Evolutionary conservation across 2,113 vertebrate genomes (phyloP), one percentile per base, ranked within the genome.

Genomic region (Pyrgilauda ruficollis): DNA sequence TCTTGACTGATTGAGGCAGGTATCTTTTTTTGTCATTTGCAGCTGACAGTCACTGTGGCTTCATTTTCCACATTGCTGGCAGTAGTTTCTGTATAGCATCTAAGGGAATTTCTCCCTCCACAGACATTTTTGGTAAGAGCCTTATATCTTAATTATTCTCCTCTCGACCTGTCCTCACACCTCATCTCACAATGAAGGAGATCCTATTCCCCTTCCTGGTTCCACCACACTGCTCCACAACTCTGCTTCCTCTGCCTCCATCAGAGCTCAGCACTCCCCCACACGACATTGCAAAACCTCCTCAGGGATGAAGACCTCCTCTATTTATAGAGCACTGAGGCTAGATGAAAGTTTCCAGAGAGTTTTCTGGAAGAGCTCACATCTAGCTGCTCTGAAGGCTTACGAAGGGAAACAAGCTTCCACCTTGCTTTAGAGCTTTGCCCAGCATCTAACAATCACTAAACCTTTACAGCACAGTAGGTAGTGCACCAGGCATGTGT

Each of bases 261-360:
- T 5, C 0, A 1, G 75, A 85, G 74, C 41, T 82, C 33, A 0
- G 79, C 49, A 14, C 55, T 69, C 41, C 68, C 39, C 63, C 37
- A 37, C 70, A 62, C 44, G 0, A 67, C 55, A 46, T 39, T 93
- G 83, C 90, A 86, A 86, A 96, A 80, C 59, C 85, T 95, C 90
- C 85, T 76, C 39, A 3, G 92, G 49, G 85, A 92, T 93, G 90
- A 91, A 96, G 92, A 80, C 90, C 92, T 97, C 83, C 94, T 93
- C 95, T 95, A 96, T 96, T 94, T 95, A 96, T 90, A 96, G 94
- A 88, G 82, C 5, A 1, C 63, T 58, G 85, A 88, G 72, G 50
- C 49, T 30, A 59, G 78, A 86, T 47, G 63, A 92, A 88, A 92
- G 79, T 83, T 94, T 90, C 90, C 96, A 94, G 85, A 85, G 74